These are phyloP conservation scores for Julus scandinavius DNA, from an alignment of 2,888 invertebrate genomes.

Conservation along the genomic window DNA sequence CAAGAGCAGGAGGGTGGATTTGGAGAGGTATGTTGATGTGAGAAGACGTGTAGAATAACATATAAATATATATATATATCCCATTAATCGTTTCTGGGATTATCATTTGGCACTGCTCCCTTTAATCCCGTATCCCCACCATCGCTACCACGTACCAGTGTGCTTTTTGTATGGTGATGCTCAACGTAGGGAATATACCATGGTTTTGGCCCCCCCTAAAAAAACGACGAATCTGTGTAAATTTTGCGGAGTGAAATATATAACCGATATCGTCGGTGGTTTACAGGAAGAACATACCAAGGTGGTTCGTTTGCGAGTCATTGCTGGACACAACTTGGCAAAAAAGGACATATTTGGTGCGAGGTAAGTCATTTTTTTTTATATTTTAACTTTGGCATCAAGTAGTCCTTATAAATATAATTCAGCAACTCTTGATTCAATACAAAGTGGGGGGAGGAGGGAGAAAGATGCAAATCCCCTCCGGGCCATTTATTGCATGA, in stretches of 20 bases:
- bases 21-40: slow-evolving; percentile 7
- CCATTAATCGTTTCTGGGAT: background rate
- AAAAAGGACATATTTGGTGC: slow-evolving; percentile 99
- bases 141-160: background rate
- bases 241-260: background rate
- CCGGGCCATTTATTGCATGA: background rate
- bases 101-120: background rate
- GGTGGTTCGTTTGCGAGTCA: slow-evolving; percentile 83
- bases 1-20: slow-evolving; percentile 19
- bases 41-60: background rate
- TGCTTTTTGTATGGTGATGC: background rate
- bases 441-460: background rate
- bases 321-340: slow-evolving; percentile 89
- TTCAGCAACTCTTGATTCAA: background rate
- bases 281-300: slow-evolving; percentile 56
- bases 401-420: background rate
- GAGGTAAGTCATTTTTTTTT: slow-evolving; percentile 72
- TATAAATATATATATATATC: background rate
- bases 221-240: background rate
- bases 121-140: background rate
- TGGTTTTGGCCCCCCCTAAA: background rate
- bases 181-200: background rate
- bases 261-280: slow-evolving; percentile 31
- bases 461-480: background rate
- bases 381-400: background rate